phyloP scores from a whole-genome alignment of 2,888 invertebrate genomes.

The Luperina nickerlii region DNA sequence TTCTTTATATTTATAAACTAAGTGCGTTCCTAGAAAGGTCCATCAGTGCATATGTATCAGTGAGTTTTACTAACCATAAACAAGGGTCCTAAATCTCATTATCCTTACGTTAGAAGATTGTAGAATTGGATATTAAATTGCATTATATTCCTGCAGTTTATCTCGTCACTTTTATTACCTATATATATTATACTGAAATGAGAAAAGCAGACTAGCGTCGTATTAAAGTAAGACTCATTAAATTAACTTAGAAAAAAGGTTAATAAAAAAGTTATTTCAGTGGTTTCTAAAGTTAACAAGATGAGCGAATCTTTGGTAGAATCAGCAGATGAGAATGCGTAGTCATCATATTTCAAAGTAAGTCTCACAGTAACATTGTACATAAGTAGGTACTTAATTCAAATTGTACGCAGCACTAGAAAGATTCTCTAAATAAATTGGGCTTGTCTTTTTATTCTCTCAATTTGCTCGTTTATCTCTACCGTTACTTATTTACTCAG shows the following conservation, averaged over 20 bases:
- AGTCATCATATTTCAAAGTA: slow-evolving; percentile 35
- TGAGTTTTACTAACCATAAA: slow-evolving; percentile 13
- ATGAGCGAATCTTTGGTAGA: slow-evolving; percentile 33
- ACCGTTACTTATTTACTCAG: slow-evolving; percentile 24
- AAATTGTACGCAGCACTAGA: slow-evolving; percentile 38
- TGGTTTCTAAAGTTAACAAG: slow-evolving; percentile 37
- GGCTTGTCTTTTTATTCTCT: slow-evolving; percentile 50
- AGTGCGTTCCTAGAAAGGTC: slow-evolving; percentile 1
- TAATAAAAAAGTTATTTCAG: slow-evolving; percentile 38
- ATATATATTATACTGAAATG: slow-evolving; percentile 2
- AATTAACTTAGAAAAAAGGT: slow-evolving; percentile 37
- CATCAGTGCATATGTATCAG: background rate
- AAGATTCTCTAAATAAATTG: slow-evolving; percentile 41
- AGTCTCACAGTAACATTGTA: slow-evolving; percentile 24
- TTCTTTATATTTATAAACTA: slow-evolving; percentile 1
- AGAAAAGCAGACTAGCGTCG: slow-evolving; percentile 16
- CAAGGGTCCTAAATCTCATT: slow-evolving; percentile 22
- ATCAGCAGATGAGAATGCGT: slow-evolving; percentile 24
- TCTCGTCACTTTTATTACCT: slow-evolving; percentile 12
- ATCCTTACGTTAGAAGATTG: slow-evolving; percentile 18
- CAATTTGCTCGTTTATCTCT: slow-evolving; percentile 38
- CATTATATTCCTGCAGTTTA: slow-evolving; percentile 29
- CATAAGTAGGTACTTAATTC: slow-evolving; percentile 43
- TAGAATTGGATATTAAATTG: slow-evolving; percentile 14
- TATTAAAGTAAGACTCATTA: slow-evolving; percentile 33